phyloP scores from a whole-genome alignment of 2,797 vertebrate genomes.

The Rousettus madagascariensis region DNA sequence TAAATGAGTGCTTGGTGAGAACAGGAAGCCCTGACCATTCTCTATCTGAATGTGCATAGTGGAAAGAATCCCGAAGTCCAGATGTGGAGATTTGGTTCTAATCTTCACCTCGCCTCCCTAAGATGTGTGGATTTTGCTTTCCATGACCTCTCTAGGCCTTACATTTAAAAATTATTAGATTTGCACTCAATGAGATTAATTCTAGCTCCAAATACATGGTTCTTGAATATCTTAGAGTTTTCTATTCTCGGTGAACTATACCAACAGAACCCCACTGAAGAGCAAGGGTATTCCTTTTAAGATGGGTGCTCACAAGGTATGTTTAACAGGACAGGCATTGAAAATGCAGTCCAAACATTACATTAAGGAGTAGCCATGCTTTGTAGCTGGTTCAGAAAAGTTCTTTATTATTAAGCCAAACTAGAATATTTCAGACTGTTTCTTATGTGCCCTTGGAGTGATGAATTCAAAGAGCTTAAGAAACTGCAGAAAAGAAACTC shows the following conservation, averaged over 20 bases:
- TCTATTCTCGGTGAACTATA: constrained; percentile 33
- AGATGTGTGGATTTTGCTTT: not conserved
- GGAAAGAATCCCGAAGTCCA: not conserved
- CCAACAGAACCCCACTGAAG: not conserved
- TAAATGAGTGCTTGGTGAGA: not conserved
- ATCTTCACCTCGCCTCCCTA: not conserved
- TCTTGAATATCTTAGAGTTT: not conserved
- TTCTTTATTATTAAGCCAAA: constrained; percentile 54
- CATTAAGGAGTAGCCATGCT: constrained; percentile 15
- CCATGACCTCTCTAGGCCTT: not conserved
- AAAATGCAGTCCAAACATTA: not conserved
- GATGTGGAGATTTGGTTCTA: not conserved
- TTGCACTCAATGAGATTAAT: not conserved
- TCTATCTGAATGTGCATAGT: not conserved
- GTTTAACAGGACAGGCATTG: constrained; percentile 5
- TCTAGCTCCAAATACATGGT: not conserved
- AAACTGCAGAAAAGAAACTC: constrained; percentile 66
- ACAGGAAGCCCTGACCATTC: not conserved
- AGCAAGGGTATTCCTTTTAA: constrained; percentile 42
- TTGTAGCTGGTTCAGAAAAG: constrained; percentile 48
- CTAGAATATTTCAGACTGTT: constrained; percentile 17
- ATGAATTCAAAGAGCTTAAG: constrained; percentile 67
- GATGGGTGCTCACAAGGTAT: not conserved
- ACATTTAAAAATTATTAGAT: not conserved
- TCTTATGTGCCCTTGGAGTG: constrained; percentile 47